Conservation (phyloP, 2,113 vertebrate species). For the Deroptyus accipitrinus region DNA sequence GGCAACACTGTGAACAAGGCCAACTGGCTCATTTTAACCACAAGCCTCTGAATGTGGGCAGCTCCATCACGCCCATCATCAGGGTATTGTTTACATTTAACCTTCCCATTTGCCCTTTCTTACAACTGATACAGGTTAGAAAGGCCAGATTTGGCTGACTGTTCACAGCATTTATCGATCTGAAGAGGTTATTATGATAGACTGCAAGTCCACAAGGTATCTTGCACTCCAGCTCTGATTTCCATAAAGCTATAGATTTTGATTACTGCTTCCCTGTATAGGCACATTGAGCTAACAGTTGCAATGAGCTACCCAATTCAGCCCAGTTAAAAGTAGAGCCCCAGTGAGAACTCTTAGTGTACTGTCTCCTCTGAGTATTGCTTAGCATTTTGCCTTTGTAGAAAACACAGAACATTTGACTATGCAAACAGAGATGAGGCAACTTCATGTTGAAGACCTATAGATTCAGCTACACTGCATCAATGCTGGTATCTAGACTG, state of each 20-base stretch:
- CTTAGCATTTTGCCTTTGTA: background rate
- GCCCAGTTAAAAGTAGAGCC: background rate
- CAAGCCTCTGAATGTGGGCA: background rate
- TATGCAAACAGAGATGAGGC: rapidly evolving
- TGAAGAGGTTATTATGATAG: slow-evolving; percentile 5
- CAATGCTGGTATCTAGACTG: background rate
- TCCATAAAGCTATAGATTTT: slow-evolving; percentile 39
- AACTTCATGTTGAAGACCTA: background rate
- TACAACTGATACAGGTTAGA: background rate
- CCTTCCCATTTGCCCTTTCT: slow-evolving; percentile 14
- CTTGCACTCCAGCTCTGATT: background rate
- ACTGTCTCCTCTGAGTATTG: background rate
- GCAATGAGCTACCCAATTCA: background rate
- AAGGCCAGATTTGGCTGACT: background rate
- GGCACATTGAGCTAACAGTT: background rate
- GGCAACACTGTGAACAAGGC: background rate
- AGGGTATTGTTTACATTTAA: background rate
- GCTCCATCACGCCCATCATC: background rate
- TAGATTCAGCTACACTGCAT: background rate
- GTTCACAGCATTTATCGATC: slow-evolving; percentile 1
- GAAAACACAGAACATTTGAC: background rate
- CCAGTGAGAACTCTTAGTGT: background rate
- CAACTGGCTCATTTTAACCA: background rate
- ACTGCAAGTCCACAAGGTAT: background rate
- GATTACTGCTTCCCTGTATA: background rate